Base-by-base conservation (phyloP, 2,888 invertebrate genomes). In the Scaptomyza reducta region DNA sequence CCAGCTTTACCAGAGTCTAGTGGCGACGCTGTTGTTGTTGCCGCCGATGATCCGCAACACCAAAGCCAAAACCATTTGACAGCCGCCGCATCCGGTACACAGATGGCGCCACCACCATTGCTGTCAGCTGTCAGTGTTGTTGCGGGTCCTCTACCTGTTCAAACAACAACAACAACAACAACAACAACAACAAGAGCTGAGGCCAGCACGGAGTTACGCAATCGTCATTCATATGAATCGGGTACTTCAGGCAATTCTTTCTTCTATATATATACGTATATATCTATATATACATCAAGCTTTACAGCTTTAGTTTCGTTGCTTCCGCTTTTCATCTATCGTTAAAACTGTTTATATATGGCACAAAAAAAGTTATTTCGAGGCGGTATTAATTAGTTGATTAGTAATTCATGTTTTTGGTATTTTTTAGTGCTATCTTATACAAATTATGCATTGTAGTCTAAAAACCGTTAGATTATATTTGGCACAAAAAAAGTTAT, bases 161-260 rank as follows among this genome's bases (percentile, higher is more conserved):
- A 13, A 14, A 7, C 14, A 38, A 3, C 46, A 9, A 29, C 9
- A 9, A 10, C 29, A 9, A 29, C 10, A 31, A 31, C 7, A n/a
- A 2, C 46, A 29, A 29, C 27, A 29, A 29, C 27, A 29, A 6
- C 5, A 29, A 6, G 50, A 31, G 55, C 63, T 50, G 83, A 71
- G 41, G 42, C 60, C 76, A 91, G 90, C 73, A 87, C 90, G 79
- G 90, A 90, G 79, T 80, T 90, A 79, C 90, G 90, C 68, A 89
- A 92, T 86, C 90, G 91, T 51, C 91, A 90, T 87, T 92, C 91
- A 56, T 91, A 91, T 82, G 91, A 92, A 91, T 92, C 91, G 74
- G 91, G 91, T 91, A 91, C 75, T 79, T 44, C 71, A 57, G 54
- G 31, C 50, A 57, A n/a, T 45, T 38, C 45, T 14, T 18, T 54